These are phyloP conservation scores for Tetragnatha versicolor DNA, from an alignment of 1,140 invertebrate species.

Conservation along the genomic window DNA sequence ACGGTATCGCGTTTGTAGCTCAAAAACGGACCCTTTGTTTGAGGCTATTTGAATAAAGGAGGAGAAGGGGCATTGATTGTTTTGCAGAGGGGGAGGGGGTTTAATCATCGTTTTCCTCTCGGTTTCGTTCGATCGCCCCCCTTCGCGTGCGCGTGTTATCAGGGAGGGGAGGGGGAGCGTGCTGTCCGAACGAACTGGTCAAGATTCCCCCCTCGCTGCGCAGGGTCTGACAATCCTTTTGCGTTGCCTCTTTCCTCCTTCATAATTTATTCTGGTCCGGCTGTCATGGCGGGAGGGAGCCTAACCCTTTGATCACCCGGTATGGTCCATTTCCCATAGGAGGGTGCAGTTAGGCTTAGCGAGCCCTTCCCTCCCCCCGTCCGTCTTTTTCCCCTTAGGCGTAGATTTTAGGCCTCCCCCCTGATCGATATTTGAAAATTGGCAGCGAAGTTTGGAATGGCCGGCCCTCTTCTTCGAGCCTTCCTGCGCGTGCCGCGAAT, in stretches of 20 bases:
- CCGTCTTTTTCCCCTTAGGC: slow-evolving; percentile 53
- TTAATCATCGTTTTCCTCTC: neutral
- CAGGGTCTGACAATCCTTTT: slow-evolving; percentile 44
- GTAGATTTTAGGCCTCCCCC: slow-evolving; percentile 48
- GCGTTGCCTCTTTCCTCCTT: slow-evolving; percentile 33
- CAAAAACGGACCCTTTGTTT: no score
- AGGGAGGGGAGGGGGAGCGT: neutral
- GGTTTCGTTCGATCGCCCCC: no score
- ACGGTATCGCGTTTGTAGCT: no score
- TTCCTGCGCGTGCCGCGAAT: slow-evolving; percentile 54
- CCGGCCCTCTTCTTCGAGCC: slow-evolving; percentile 13
- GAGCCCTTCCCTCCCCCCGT: slow-evolving; percentile 11
- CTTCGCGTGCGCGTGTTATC: slow-evolving; percentile 12
- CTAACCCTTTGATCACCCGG: slow-evolving; percentile 53
- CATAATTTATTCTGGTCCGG: slow-evolving; percentile 47
- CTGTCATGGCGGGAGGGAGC: slow-evolving; percentile 43
- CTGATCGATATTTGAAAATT: slow-evolving; percentile 54
- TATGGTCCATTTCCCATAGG: slow-evolving; percentile 53
- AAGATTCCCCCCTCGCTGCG: slow-evolving; percentile 41
- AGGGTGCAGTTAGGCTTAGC: slow-evolving; percentile 49
- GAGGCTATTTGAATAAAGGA: no score
- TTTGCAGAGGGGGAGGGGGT: neutral
- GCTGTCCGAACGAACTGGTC: slow-evolving; percentile 45
- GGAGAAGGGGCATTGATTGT: neutral
- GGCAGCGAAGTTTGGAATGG: slow-evolving; percentile 47